Base-by-base conservation (phyloP, 2,888 invertebrate species). In the Elaeidobius kamerunicus region DNA sequence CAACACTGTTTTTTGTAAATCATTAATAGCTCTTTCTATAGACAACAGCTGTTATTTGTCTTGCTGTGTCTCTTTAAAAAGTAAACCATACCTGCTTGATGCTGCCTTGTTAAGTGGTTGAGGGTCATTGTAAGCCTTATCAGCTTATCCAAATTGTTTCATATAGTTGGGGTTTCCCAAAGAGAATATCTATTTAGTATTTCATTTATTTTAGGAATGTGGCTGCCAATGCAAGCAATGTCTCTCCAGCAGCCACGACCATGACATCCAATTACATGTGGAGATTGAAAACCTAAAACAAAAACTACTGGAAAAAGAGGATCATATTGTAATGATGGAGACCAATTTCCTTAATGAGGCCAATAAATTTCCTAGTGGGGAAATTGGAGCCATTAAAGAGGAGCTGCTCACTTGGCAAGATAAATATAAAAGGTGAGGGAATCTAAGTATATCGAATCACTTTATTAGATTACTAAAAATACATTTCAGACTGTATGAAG, bases 351-450 rank as follows among this genome's bases (percentile, higher is more conserved):
- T 91, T 57, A 86, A 86, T 65, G 87, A 88, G 67, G 69, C 72
- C 2, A 68, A 72, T 56, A 72, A 72, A 50, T 71, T 65, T 61
- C 72, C 73, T 3, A 85, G 85, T 46, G 85, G 88, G 40, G 85
- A 87, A 65, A 79, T 87, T 67, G 84, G 84, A 19, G 85, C 88
- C 53, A 77, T 91, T 49, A 85, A 87, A 65, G 92, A 92, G 61
- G 91, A 93, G 71, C 75, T 93, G 48, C 75, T 83, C 44, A 87
- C 89, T 62, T 92, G 93, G 87, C 85, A 91, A 70, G 95, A 95
- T 69, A 92, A 95, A 77, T 94, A 94, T 77, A 89, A 89, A 71
- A 84, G 88, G 88, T 84, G 57, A 34, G 14, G 7, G 34, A n/a
- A n/a, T n/a, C n/a, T n/a, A n/a, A n/a, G n/a, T 34, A n/a, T 34